Evolutionary conservation across 2,113 vertebrate genomes (phyloP), one percentile per base, ranked within the genome.

Genomic region (Malaclemys terrapin): DNA sequence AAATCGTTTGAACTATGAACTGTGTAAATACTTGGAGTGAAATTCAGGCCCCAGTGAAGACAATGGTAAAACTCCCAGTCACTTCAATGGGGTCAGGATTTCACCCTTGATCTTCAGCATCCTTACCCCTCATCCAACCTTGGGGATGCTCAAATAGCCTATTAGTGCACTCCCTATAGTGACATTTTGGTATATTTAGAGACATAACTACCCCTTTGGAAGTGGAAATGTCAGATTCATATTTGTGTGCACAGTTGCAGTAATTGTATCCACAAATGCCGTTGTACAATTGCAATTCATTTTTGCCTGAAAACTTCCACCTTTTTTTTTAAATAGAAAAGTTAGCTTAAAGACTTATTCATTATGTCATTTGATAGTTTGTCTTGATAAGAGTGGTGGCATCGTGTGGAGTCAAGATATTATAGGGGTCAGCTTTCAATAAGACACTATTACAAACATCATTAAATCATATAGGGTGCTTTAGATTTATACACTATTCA

Each of bases 121-220:
- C 89, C 22, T 79, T 38, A 16, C 45, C 25, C 75, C 13, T 62
- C 78, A 80, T 82, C 38, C n/a, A 89, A 27, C 2, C 47, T 5
- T 38, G 4, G 19, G 19, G 17, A 38, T 38, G 65, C n/a, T 38
- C 19, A 72, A 79, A 81, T 59, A 24, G 10, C 14, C 56, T 59
- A 1, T 45, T 6, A 1, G 27, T 76, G 42, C 24, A 13, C n/a
- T 80, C 24, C 13, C 24, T 78, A 45, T 45, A 76, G 42, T 45
- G 42, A 78, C 24, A 78, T 78, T 78, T 78, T 78, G 75, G 82
- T 84, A 19, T 5, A 31, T 19, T 65, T 84, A 54, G n/a, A 65
- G 76, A 49, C 12, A 89, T 90, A 94, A 65, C 4, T 53, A 80
- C 38, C 50, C 82, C 10, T 38, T 78, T 79, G 80, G 38, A 75